Evolutionary conservation across 2,888 invertebrate species (phyloP).

Genomic region (Phragmatobia fuliginosa): DNA sequence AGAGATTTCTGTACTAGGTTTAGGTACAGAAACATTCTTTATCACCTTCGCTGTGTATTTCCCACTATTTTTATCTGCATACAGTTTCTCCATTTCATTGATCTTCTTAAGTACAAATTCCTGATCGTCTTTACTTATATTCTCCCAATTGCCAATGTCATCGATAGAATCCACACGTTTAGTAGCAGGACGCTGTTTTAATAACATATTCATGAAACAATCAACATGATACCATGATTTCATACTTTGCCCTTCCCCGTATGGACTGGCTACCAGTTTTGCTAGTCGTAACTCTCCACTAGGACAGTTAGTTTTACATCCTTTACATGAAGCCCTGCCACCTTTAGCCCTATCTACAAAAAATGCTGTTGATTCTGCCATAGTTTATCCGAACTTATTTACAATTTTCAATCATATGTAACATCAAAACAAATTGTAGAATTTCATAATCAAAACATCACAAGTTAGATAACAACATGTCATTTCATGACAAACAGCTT

Average conservation of each 20-base stretch:
- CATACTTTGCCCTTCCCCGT: conserved; percentile 90
- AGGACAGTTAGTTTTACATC: conserved; percentile 93
- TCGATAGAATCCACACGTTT: conserved; percentile 92
- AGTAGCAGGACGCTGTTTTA: conserved; percentile 92
- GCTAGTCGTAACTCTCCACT: conserved; percentile 91
- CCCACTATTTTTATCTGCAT: conserved; percentile 82
- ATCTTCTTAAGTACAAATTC: conserved; percentile 88
- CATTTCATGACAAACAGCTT: background rate
- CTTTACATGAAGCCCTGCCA: conserved; percentile 94
- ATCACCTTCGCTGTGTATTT: conserved; percentile 77
- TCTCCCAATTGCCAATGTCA: conserved; percentile 93
- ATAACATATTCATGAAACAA: conserved; percentile 93
- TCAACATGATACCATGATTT: conserved; percentile 94
- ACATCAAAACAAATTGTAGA: background rate
- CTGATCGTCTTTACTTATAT: conserved; percentile 89
- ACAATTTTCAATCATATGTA: background rate
- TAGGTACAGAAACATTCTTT: conserved; percentile 67
- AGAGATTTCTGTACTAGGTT: conserved; percentile 23
- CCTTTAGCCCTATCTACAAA: conserved; percentile 93
- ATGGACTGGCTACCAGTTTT: conserved; percentile 92
- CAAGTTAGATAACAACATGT: too few relatives aligned
- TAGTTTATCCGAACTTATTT: conserved; percentile 17
- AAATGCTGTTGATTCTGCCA: conserved; percentile 79
- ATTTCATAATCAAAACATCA: background rate
- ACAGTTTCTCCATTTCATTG: conserved; percentile 86